A percentile compares a stretch with the other conserved stretches of the same genome.
These are phyloP conservation scores for Laticauda colubrina DNA, from an alignment of 2,113 vertebrate genomes.

Conservation along the genomic window DNA sequence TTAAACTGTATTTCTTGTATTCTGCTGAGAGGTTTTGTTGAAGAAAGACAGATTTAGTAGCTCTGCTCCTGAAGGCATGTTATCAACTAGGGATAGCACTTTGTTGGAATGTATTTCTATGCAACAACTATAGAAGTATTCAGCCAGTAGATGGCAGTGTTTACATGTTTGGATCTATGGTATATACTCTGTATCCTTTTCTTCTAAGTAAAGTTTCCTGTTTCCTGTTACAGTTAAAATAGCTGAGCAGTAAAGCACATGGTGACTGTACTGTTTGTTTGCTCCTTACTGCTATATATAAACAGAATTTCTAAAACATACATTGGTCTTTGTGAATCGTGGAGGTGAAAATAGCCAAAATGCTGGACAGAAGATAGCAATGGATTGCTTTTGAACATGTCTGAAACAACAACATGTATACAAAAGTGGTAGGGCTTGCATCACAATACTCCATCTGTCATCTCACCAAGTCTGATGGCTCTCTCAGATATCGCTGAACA, in stretches of 20 bases:
- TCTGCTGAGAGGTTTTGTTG: constrained; percentile 29
- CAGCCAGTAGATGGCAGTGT: no score
- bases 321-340: not conserved
- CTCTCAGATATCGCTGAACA: not conserved
- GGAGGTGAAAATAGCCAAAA: not conserved
- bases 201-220: no score
- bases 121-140: no score
- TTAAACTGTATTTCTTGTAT: not conserved
- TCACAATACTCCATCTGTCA: not conserved
- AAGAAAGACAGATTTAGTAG: constrained; percentile 22
- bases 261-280: no score
- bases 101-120: no score
- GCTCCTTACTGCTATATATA: no score
- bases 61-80: constrained; percentile 4
- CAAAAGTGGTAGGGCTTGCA: not conserved
- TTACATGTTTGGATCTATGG: no score
- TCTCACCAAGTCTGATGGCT: not conserved
- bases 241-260: no score
- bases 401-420: not conserved
- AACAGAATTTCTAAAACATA: not conserved
- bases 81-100: not conserved
- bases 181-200: no score
- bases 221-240: no score
- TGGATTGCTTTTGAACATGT: not conserved
- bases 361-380: not conserved